Evolutionary conservation across 2,797 vertebrate genomes (phyloP).

Genomic region (Hipposideros larvatus): DNA sequence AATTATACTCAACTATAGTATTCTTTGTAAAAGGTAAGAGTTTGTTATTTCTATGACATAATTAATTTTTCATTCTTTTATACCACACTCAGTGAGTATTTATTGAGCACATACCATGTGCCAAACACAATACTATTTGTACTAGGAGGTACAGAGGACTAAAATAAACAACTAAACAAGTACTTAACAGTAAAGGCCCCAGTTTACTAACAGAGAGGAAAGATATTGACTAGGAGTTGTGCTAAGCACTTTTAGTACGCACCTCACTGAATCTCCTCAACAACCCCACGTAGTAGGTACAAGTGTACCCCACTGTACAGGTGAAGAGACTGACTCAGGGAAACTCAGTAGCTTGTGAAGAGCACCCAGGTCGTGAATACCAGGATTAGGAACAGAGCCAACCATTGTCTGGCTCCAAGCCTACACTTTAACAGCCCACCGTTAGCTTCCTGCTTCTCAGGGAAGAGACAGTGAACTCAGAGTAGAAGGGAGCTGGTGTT

Average conservation of each 20-base stretch:
- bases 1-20: neutral
- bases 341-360: neutral
- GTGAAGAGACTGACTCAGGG: neutral
- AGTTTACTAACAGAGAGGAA: neutral
- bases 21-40: neutral
- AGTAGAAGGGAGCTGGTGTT: neutral
- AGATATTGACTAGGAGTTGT: neutral
- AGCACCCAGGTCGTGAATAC: neutral
- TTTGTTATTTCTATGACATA: neutral
- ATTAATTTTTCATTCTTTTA: slow-evolving; percentile 25
- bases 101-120: neutral
- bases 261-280: neutral
- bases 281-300: neutral
- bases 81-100: neutral
- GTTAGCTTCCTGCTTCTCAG: neutral
- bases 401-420: neutral
- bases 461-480: neutral
- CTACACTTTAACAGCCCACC: neutral
- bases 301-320: neutral
- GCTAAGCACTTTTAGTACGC: neutral
- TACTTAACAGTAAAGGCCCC: neutral
- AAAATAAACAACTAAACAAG: neutral
- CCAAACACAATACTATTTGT: neutral
- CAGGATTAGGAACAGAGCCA: neutral
- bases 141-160: neutral